Percentiles rank a stretch among this genome's conserved stretches.
Evolutionary conservation across 2,797 vertebrate genomes (phyloP).

Genomic region (Phrynocephalus forsythii): DNA sequence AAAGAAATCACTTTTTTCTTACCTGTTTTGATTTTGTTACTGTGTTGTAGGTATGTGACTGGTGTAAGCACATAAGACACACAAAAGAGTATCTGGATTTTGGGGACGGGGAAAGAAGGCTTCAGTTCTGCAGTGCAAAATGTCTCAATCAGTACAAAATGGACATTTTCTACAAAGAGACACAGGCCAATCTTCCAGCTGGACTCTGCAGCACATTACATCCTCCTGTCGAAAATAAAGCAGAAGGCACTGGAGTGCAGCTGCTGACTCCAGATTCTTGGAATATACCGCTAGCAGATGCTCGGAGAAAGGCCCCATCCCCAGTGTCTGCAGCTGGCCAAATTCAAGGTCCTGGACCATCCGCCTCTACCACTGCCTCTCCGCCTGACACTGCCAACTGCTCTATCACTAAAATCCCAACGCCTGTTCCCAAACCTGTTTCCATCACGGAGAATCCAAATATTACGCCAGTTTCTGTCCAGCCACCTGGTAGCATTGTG

Average conservation of each 20-base stretch:
- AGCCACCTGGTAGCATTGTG: constrained; percentile 85
- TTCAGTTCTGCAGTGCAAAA: constrained; percentile 99
- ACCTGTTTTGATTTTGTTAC: constrained; percentile 79
- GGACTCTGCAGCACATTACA: constrained; percentile 93
- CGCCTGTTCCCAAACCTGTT: constrained; percentile 89
- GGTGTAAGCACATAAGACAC: constrained; percentile 99
- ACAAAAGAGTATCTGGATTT: constrained; percentile 99
- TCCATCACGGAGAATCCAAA: constrained; percentile 89
- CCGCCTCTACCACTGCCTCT: constrained; percentile 88
- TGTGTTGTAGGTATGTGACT: constrained; percentile 97
- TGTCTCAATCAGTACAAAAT: constrained; percentile 99
- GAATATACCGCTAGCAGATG: constrained; percentile 93
- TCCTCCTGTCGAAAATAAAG: constrained; percentile 88
- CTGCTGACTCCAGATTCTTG: constrained; percentile 99
- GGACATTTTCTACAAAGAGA: constrained; percentile 99
- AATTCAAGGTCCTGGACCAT: constrained; percentile 85
- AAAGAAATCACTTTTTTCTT: constrained; percentile 73
- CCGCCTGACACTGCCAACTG: constrained; percentile 90
- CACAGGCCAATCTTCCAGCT: constrained; percentile 95
- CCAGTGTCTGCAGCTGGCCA: constrained; percentile 85
- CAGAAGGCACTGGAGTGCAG: constrained; percentile 91
- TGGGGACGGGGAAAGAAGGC: constrained; percentile 96
- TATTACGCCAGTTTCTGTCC: constrained; percentile 84
- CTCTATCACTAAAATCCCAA: constrained; percentile 93
- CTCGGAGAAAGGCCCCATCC: constrained; percentile 93